Evolutionary conservation across 2,113 vertebrate species (phyloP), one percentile per base, ranked within the genome.

Genomic region (Ceyx melanurus): DNA sequence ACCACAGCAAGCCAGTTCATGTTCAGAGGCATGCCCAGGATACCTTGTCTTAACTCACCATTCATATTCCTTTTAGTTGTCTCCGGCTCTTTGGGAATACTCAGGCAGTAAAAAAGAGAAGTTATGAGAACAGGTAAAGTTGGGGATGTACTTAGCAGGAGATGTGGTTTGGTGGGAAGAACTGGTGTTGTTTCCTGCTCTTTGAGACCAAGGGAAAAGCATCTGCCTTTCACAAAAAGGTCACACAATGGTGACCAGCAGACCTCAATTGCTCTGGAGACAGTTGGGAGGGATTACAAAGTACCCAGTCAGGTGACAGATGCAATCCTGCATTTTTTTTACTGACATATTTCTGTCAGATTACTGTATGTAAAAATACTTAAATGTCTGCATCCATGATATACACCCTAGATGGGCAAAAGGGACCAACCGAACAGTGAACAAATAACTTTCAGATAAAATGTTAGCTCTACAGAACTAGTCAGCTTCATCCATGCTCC

Each of bases 181-280:
- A 57, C 1, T 0, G 1, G 9, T 53, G 18, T 5, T 74, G 5
- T 26, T 74, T 64, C 46, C 25, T 50, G 11, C 16, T 60, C 18
- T 62, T 71, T 46, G n/a, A 78, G 21, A 79, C 10, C 3, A 67
- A 40, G 25, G 6, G 4, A 64, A 85, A 40, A 11, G 22, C 26
- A 19, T n/a, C 42, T 45, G 29, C 29, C 19, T n/a, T 66, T 66
- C 56, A 33, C 20, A 58, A 33, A 29, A 33, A 20, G 83, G 48
- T 64, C 22, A 60, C 5, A 51, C 29, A 35, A 29, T 2, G 1
- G 5, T 48, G 35, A 31, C 21, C 23, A 70, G 19, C 15, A 82
- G 46, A 86, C 42, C 25, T 40, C 15, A 73, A 71, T n/a, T 71
- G 25, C 13, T 64, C 18, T 20, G 7, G 11, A 7, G 0, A 1